Evolutionary conservation across 64 coral and sea anemone genomes (phyloP), one percentile per base, ranked within the genome.

Genomic region (Actinia equina): DNA sequence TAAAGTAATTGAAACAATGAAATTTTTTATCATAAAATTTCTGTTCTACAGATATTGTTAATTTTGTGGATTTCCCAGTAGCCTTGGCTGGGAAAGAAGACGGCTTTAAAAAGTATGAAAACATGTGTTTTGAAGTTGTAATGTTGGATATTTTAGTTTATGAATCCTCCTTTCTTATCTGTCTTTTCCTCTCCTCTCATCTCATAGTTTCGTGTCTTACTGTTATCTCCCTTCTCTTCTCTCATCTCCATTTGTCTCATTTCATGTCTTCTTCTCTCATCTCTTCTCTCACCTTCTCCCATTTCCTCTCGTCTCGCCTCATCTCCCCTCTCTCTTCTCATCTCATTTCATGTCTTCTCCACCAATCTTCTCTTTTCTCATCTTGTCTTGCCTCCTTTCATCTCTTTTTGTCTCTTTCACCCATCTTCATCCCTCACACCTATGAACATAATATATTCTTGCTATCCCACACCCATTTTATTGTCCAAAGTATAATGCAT

Each of bases 31-130:
- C 30, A 37, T 42, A 23, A 64, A 43, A 20, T 65, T 7, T 11
- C 71, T 44, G 7, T 13, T 55, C 84, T 82, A n/a, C 86, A 89
- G 93, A 98, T 81, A 78, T 94, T 69, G 88, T 92, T 30, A 86
- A 92, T 52, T 79, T 94, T 57, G 56, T 98, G 26, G 62, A 88
- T 49, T 94, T 89, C 90, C 92, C 96, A 59, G 96, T 98, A 26
- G 89, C 90, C 51, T 83, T 98, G 59, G 86, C 89, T 71, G 90
- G 93, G 9, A 90, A 80, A 82, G 93, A 98, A 41, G 86, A 92
- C 52, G 96, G 96, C 23, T 86, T 94, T 20, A 94, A 90, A 60
- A 98, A 88, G 89, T 98, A 88, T 27, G 37, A 51, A 37, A 14
- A 43, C 57, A 69, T 69, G n/a, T 10, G 7, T 5, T 37, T 37